phyloP scores from a whole-genome alignment of 1,140 invertebrate species.

The Penaeus vannamei region DNA sequence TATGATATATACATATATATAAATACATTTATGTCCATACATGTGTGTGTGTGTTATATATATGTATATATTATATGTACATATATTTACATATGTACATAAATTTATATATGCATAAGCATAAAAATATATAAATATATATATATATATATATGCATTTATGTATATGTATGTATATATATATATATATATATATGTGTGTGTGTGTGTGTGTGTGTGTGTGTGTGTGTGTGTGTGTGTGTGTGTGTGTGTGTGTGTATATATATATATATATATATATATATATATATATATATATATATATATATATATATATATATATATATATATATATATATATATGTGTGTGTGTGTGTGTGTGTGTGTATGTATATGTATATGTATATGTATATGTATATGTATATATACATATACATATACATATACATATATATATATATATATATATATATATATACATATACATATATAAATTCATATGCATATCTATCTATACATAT shows the following conservation, averaged over 20 bases:
- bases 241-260: neutral
- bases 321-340: neutral
- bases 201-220: neutral
- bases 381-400: neutral
- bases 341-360: neutral
- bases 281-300: neutral
- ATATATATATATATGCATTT: neutral
- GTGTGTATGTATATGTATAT: neutral
- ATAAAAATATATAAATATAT: too few species aligned
- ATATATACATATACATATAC: conserved; percentile 12
- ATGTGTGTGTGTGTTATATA: neutral
- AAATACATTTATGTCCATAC: too few species aligned
- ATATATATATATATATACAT: neutral
- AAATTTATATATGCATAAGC: neutral
- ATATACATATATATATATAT: neutral
- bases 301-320: neutral
- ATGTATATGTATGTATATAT: neutral
- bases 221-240: neutral
- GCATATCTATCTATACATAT: neutral
- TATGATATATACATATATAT: too few species aligned
- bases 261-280: neutral
- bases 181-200: neutral
- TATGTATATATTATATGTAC: conserved; percentile 26
- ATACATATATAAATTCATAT: neutral
- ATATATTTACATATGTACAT: conserved; percentile 1